Conservation (phyloP, 2,888 invertebrate species). For the Cryptocephalus moraei region DNA sequence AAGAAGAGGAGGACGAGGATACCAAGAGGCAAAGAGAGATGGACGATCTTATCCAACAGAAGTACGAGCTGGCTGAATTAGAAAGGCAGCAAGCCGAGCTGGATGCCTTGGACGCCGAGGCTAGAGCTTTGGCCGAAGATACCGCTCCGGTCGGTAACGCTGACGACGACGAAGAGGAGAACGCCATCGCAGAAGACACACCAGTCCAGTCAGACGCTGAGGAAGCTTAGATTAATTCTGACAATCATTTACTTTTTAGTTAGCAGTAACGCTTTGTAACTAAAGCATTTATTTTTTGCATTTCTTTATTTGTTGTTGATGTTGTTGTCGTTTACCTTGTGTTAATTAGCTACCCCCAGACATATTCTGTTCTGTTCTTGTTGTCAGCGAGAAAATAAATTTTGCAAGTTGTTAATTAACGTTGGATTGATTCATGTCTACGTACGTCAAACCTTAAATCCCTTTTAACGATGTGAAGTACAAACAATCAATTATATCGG, state of each 20-base stretch:
- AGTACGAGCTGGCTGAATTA: slow-evolving; percentile 18
- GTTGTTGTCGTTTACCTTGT: neutral
- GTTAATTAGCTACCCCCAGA: neutral
- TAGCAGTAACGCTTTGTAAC: slow-evolving; percentile 7
- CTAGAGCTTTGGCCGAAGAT: slow-evolving; percentile 12
- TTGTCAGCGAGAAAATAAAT: too few species aligned
- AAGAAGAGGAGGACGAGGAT: slow-evolving; percentile 15
- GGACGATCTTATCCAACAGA: slow-evolving; percentile 14
- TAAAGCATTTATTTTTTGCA: slow-evolving; percentile 14
- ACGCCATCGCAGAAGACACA: slow-evolving; percentile 24
- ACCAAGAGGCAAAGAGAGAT: slow-evolving; percentile 12
- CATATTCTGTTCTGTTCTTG: too few species aligned
- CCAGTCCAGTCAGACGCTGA: slow-evolving; percentile 20
- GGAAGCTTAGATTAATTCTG: slow-evolving; percentile 4
- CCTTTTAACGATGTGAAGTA: too few species aligned
- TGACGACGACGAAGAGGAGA: slow-evolving; percentile 20
- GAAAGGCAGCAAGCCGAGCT: slow-evolving; percentile 23
- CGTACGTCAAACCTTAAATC: too few species aligned
- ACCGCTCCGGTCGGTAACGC: neutral
- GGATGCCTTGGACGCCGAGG: slow-evolving; percentile 21
- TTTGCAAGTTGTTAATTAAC: too few species aligned
- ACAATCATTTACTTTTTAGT: neutral
- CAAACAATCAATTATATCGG: too few species aligned
- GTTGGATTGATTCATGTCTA: too few species aligned
- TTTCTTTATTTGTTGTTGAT: slow-evolving; percentile 7